Evolutionary conservation across 2,888 invertebrate species (phyloP).

Genomic region (Tetragnatha montana): DNA sequence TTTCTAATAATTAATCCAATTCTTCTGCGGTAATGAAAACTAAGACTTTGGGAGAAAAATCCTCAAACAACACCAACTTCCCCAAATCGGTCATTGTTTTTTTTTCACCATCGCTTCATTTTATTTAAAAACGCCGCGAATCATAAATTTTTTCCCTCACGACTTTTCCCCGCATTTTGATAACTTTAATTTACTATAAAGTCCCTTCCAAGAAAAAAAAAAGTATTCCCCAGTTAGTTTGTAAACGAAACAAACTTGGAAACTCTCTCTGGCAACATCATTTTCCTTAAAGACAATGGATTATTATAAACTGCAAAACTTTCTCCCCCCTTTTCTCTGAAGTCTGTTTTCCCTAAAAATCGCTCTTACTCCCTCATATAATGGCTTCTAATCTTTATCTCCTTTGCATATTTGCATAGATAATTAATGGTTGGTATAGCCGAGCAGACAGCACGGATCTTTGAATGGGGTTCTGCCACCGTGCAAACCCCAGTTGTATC

Average conservation of each 20-base stretch:
- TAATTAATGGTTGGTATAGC: conserved; percentile 34
- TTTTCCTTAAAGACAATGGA: conserved; percentile 14
- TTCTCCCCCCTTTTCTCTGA: conserved; percentile 1
- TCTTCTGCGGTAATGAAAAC: neutral
- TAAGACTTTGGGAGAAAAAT: conserved; percentile 1
- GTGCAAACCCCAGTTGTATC: neutral
- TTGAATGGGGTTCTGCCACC: neutral
- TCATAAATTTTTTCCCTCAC: neutral
- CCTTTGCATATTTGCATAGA: conserved; percentile 58
- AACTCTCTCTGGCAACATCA: neutral
- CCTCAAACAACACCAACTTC: neutral
- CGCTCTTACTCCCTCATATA: conserved; percentile 17
- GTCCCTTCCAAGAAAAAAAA: neutral
- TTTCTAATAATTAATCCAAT: conserved; percentile 1
- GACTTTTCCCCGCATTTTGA: neutral
- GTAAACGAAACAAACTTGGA: conserved; percentile 11
- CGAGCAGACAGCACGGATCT: neutral
- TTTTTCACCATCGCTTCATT: neutral
- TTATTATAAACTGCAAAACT: conserved; percentile 40
- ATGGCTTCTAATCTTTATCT: conserved; percentile 58
- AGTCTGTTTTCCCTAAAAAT: conserved; percentile 35
- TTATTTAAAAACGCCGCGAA: neutral
- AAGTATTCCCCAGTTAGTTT: neutral
- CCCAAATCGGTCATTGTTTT: neutral
- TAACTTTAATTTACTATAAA: neutral